Evolutionary conservation across 2,797 vertebrate genomes (phyloP).

Genomic region (Manis javanica): DNA sequence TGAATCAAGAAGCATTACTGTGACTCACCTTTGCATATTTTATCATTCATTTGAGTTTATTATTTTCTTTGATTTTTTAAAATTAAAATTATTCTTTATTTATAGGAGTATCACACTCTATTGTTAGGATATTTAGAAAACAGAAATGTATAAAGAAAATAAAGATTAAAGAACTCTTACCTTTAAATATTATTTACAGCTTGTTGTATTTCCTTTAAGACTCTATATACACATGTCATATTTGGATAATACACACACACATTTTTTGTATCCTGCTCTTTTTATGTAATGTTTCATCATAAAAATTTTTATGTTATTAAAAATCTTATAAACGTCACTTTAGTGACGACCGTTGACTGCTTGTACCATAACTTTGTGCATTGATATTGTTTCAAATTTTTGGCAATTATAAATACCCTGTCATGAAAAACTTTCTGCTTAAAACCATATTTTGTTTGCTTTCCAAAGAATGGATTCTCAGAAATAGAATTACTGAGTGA

Average conservation of each 20-base stretch:
- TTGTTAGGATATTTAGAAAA: conserved; percentile 22
- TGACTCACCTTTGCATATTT: neutral
- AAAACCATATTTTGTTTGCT: neutral
- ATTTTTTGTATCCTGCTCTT: neutral
- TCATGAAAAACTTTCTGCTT: neutral
- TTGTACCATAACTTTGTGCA: neutral
- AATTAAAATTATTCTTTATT: neutral
- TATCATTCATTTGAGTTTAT: neutral
- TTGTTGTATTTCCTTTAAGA: neutral
- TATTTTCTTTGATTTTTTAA: conserved; percentile 10
- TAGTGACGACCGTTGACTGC: neutral
- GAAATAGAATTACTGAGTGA: neutral
- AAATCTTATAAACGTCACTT: neutral
- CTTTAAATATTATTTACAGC: neutral
- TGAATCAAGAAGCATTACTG: neutral
- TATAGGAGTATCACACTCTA: neutral
- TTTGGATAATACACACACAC: neutral
- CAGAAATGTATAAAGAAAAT: neutral
- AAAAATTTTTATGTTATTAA: conserved; percentile 9
- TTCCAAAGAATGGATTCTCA: neutral
- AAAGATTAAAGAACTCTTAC: neutral
- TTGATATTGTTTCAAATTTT: neutral
- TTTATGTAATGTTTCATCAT: conserved; percentile 34
- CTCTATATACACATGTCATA: neutral
- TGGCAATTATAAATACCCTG: neutral